Percentiles rank a stretch among this genome's conserved stretches.
Conservation (phyloP, 1,140 invertebrate species). For the Euura saliciscinereae region DNA sequence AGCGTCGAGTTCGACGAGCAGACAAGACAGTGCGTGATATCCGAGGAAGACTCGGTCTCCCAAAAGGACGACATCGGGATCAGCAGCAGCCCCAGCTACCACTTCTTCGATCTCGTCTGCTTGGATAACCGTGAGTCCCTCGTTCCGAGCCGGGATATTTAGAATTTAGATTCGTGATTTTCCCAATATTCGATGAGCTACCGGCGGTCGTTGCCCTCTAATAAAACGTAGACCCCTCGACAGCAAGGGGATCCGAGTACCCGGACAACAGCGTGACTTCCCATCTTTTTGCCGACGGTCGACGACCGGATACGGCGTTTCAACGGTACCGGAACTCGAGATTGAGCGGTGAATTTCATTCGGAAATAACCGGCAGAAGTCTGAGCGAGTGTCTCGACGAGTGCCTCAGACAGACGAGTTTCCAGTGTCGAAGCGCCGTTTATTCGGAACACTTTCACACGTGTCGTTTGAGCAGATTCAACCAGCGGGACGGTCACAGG, state of each 20-base stretch:
- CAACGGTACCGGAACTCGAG: conserved; percentile 85
- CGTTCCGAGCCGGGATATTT: not conserved
- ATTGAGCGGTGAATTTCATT: conserved; percentile 85
- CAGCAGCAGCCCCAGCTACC: conserved; percentile 79
- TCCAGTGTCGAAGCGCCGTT: conserved; percentile 85
- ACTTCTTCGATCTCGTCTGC: conserved; percentile 85
- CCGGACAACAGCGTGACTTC: conserved; percentile 82
- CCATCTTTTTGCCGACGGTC: conserved; percentile 78
- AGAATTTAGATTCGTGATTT: too few relatives aligned
- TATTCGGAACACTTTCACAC: conserved; percentile 84
- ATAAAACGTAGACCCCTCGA: conserved; percentile 53
- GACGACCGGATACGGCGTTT: conserved; percentile 85
- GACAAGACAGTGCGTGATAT: conserved; percentile 82
- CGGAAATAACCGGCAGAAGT: conserved; percentile 84
- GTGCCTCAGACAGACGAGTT: conserved; percentile 85
- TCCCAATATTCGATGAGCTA: too few relatives aligned
- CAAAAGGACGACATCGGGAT: conserved; percentile 83
- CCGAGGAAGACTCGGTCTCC: conserved; percentile 87
- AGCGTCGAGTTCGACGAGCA: conserved; percentile 90
- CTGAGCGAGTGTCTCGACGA: conserved; percentile 89
- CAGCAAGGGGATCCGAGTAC: conserved; percentile 80
- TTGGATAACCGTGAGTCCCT: conserved; percentile 83
- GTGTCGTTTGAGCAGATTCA: conserved; percentile 84
- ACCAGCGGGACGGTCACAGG: conserved; percentile 85
- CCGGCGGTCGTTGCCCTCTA: conserved; percentile 33